Percentiles rank a stretch among this genome's conserved stretches.
phyloP scores from a whole-genome alignment of 1,140 invertebrate genomes.

The Latrodectus geometricus region DNA sequence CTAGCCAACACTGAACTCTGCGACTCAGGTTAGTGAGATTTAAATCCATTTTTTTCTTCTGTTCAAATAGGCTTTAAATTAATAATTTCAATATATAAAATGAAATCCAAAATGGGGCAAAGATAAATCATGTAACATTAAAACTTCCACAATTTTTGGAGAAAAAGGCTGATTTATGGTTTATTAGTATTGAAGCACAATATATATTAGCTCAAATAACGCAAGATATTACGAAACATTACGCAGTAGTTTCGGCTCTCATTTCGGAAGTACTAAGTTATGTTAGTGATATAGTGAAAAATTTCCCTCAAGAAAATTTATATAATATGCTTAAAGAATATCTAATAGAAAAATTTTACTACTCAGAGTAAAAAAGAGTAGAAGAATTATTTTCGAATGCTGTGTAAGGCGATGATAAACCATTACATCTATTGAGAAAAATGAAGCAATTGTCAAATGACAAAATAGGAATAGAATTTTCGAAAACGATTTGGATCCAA shows the following conservation, averaged over 20 bases:
- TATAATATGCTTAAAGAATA: not conserved
- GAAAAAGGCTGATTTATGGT: not conserved
- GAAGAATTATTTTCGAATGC: not conserved
- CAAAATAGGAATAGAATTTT: not conserved
- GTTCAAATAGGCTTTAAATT: too few species aligned
- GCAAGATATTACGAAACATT: slow-evolving; percentile 7
- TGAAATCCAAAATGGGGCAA: too few species aligned
- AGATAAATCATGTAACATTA: too few species aligned
- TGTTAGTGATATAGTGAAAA: not conserved
- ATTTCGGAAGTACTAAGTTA: not conserved
- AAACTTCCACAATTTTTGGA: not conserved
- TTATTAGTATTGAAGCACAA: too few species aligned
- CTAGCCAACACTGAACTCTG: too few species aligned
- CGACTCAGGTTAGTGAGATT: too few species aligned
- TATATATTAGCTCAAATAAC: not conserved
- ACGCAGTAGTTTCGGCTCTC: not conserved
- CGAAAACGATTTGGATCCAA: too few species aligned
- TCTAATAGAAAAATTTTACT: not conserved
- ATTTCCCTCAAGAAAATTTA: not conserved
- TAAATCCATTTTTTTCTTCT: too few species aligned
- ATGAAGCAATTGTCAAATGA: slow-evolving; percentile 5
- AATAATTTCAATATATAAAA: too few species aligned
- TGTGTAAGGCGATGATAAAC: slow-evolving; percentile 7
- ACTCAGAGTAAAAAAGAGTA: not conserved
- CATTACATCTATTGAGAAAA: not conserved